Evolutionary conservation across 2,113 vertebrate genomes (phyloP).

Genomic region (Chaenocephalus aceratus): DNA sequence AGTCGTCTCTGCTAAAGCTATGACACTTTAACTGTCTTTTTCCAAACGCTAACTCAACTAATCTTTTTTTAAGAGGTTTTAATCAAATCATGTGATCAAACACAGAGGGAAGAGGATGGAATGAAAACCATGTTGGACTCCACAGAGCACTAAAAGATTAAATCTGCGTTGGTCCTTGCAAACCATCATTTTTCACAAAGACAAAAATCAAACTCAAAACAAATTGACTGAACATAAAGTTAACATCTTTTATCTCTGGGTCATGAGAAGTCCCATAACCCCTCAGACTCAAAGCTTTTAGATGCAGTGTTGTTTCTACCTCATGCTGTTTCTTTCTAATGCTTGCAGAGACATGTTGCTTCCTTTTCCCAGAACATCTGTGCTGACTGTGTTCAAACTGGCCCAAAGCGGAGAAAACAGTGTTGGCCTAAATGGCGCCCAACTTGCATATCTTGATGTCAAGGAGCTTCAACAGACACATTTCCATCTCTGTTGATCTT

Average conservation of each 20-base stretch:
- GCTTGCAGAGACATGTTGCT: conserved; percentile 9
- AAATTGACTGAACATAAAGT: not conserved
- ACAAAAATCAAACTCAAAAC: conserved; percentile 3
- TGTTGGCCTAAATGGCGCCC: not conserved
- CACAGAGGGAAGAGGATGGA: conserved; percentile 26
- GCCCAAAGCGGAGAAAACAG: not conserved
- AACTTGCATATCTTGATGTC: not conserved
- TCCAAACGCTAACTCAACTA: not conserved
- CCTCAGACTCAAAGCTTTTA: not conserved
- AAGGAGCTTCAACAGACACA: not conserved
- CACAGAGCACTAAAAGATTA: not conserved
- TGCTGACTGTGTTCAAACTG: not conserved
- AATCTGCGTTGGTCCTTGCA: not conserved
- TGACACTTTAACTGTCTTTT: conserved; percentile 5
- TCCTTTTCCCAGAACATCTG: conserved; percentile 13
- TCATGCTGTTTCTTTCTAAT: conserved; percentile 4
- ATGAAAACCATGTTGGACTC: not conserved
- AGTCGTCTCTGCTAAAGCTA: not conserved
- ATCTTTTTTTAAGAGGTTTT: conserved; percentile 9
- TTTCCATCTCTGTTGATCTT: not conserved
- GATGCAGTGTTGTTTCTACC: not conserved
- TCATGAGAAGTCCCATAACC: not conserved
- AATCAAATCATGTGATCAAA: not conserved
- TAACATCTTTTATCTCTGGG: not conserved
- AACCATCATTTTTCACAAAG: conserved; percentile 3